Conservation (phyloP, 1,140 invertebrate species). For the Thaumatotibia leucotreta region DNA sequence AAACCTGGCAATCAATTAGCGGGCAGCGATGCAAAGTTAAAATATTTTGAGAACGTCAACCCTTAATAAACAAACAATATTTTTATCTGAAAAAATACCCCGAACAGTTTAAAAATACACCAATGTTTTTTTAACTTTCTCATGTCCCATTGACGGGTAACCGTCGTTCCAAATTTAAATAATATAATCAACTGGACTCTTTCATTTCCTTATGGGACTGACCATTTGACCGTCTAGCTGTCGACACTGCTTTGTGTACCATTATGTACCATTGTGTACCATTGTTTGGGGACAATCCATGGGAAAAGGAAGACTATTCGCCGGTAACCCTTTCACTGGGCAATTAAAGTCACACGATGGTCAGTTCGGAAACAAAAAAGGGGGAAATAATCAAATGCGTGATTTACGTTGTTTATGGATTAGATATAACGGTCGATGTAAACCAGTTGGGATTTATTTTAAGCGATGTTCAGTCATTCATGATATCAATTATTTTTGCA, state of each 20-base stretch:
- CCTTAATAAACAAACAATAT: not conserved
- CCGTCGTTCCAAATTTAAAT: slow-evolving; percentile 63
- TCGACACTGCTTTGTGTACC: slow-evolving; percentile 72
- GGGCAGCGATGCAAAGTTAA: not conserved
- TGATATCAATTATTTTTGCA: too few relatives aligned
- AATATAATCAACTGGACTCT: slow-evolving; percentile 62
- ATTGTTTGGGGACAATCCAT: slow-evolving; percentile 62
- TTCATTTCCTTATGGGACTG: slow-evolving; percentile 64
- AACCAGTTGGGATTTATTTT: not conserved
- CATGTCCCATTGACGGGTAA: slow-evolving; percentile 52
- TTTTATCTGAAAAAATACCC: not conserved
- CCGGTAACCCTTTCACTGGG: not conserved
- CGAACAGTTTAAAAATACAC: not conserved
- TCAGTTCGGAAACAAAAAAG: not conserved
- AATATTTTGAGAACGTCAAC: not conserved
- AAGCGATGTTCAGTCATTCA: too few relatives aligned
- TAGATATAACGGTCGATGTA: not conserved
- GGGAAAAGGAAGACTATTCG: slow-evolving; percentile 51
- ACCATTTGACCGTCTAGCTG: slow-evolving; percentile 73
- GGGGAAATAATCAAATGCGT: not conserved
- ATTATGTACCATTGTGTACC: slow-evolving; percentile 54
- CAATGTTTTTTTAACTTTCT: not conserved
- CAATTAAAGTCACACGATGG: slow-evolving; percentile 9
- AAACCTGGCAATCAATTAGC: not conserved
- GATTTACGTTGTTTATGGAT: not conserved